Conservation (phyloP, 2,113 vertebrate species). For the Helogale parvula region DNA sequence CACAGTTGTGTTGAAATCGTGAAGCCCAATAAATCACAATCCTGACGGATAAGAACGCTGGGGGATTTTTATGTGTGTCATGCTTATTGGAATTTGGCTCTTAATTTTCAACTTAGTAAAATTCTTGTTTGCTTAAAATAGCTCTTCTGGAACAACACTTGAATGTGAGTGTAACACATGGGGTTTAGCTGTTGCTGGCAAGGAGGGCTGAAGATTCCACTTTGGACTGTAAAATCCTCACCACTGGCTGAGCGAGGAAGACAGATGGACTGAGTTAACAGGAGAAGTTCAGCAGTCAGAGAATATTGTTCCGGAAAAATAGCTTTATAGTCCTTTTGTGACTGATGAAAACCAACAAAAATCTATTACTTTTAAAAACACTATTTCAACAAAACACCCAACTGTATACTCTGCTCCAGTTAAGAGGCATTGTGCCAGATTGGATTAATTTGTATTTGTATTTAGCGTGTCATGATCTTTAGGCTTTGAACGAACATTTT, state of each 20-base stretch:
- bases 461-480: neutral
- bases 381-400: neutral
- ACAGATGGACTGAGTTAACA: conserved; percentile 42
- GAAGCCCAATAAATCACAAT: conserved; percentile 43
- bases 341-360: conserved; percentile 49
- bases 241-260: conserved; percentile 31
- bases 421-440: neutral
- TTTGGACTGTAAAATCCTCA: conserved; percentile 40
- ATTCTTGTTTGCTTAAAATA: conserved; percentile 65
- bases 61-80: conserved; percentile 61
- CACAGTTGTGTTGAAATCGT: conserved; percentile 65
- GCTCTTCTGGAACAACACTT: neutral
- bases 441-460: neutral
- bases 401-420: too few relatives aligned
- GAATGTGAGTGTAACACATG: neutral
- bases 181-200: conserved; percentile 52
- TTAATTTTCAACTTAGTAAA: conserved; percentile 55
- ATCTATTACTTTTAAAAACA: conserved; percentile 30
- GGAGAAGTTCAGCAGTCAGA: conserved; percentile 14
- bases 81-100: conserved; percentile 64
- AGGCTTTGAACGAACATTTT: neutral
- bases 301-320: neutral
- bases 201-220: neutral
- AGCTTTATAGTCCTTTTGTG: neutral
- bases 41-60: neutral